Percentiles rank a stretch among this genome's conserved stretches.
These are phyloP conservation scores for Blomia tropicalis DNA, from an alignment of 2,888 invertebrate species.

Conservation along the genomic window DNA sequence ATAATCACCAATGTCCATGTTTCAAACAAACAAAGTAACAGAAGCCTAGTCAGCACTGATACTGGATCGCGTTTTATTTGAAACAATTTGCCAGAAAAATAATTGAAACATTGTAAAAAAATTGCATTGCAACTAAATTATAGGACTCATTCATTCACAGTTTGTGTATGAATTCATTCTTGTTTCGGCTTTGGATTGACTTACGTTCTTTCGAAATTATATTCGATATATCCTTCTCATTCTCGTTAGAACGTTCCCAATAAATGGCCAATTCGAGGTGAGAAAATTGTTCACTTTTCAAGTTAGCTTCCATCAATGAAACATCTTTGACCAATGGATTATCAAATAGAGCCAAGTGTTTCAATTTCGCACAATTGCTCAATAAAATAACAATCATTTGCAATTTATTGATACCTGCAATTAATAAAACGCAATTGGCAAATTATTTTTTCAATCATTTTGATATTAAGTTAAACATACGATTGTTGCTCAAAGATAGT, in stretches of 20 bases:
- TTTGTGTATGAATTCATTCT: neutral
- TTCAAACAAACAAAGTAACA: no score
- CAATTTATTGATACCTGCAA: neutral
- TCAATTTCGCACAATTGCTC: constrained; percentile 13
- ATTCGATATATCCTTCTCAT: neutral
- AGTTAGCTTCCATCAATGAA: neutral
- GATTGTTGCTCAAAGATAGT: constrained; percentile 27
- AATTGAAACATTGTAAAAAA: neutral
- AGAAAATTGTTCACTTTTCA: neutral
- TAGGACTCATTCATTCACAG: constrained; percentile 1
- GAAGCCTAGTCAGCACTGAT: no score
- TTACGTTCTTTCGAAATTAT: neutral
- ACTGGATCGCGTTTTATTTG: no score
- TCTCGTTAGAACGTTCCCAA: neutral
- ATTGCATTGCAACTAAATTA: neutral
- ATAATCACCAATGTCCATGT: no score
- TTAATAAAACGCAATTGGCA: no score
- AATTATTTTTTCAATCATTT: neutral
- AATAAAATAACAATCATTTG: constrained; percentile 6
- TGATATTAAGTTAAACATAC: constrained; percentile 25
- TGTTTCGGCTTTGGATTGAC: neutral
- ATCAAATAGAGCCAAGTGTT: constrained; percentile 8
- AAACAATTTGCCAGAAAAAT: no score
- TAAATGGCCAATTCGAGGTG: neutral
- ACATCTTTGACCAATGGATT: constrained; percentile 7